Evolutionary conservation across 2,113 vertebrate species (phyloP), one percentile per base, ranked within the genome.

Genomic region (Leucosticte australis): DNA sequence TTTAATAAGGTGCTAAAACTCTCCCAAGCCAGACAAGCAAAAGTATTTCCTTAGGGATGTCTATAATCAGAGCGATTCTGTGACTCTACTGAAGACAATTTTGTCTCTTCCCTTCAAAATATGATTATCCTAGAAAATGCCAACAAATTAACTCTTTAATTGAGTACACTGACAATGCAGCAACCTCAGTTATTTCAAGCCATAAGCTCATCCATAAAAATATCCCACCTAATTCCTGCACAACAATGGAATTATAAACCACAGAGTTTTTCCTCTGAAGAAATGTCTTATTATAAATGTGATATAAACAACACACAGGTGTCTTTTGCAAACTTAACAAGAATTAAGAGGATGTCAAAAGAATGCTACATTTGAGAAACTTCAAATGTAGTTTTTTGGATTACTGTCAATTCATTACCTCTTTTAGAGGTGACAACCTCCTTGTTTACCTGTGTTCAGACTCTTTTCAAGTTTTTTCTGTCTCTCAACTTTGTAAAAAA

Each of bases 131-230:
- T 84, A 75, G 67, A 92, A 81, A 60, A 84, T 67, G 49, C 37
- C 47, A 88, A 42, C 44, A 80, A 92, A 96, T 94, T 90, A 92
- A 90, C 88, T 90, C 46, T 88, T 90, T 70, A 90, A 95, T 37
- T 78, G 83, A 87, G 82, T 79, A 57, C 22, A 62, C 12, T 0
- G 9, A 83, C 77, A n/a, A 87, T 64, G 49, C 49, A 87, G 52
- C 52, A 81, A 56, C 49, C 49, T 89, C 69, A 83, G 88, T 86
- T 95, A 95, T 88, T 94, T 93, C 41, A 63, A 88, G 71, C 14
- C 64, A 30, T 78, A 90, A 90, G 69, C 49, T 87, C 76, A 70
- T 80, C 60, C 64, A 75, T 81, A 95, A 89, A 95, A 89, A 94
- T 52, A 90, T 47, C 31, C 60, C 64, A 71, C 23, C 62, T 78